Evolutionary conservation across 2,113 vertebrate genomes (phyloP).

Genomic region (Madoqua kirkii): DNA sequence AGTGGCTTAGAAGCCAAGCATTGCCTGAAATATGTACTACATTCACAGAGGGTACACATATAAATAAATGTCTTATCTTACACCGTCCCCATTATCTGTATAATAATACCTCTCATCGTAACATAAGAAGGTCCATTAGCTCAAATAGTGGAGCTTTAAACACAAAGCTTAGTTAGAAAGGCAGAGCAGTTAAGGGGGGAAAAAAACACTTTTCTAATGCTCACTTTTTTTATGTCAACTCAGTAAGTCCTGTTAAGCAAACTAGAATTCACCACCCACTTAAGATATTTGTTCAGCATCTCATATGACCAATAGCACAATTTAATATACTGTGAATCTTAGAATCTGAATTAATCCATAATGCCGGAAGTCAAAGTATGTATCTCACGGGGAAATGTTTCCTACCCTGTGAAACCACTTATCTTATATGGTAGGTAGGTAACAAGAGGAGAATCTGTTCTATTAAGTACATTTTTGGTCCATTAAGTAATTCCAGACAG

Average conservation of each 20-base stretch:
- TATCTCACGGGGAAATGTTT: not conserved
- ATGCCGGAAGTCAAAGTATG: not conserved
- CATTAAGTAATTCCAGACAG: not conserved
- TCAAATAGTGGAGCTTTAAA: not conserved
- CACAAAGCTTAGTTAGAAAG: not conserved
- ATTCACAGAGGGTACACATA: not conserved
- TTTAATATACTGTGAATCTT: conserved; percentile 24
- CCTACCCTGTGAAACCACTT: not conserved
- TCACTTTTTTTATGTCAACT: not conserved
- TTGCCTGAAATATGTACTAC: not conserved
- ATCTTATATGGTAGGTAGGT: not conserved
- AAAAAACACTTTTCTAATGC: not conserved
- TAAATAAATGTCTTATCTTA: not conserved
- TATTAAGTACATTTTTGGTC: not conserved
- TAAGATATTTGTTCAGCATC: not conserved
- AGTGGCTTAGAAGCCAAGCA: not conserved
- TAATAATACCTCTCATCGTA: not conserved
- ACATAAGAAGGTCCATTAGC: not conserved
- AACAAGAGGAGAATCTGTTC: not conserved
- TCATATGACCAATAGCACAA: not conserved
- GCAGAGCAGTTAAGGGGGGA: not conserved
- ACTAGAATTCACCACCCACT: not conserved
- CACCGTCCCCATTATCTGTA: not conserved
- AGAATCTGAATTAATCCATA: not conserved
- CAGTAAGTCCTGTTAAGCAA: not conserved